phyloP scores from a whole-genome alignment of 2,888 invertebrate genomes.

The Oxycera nigricornis region DNA sequence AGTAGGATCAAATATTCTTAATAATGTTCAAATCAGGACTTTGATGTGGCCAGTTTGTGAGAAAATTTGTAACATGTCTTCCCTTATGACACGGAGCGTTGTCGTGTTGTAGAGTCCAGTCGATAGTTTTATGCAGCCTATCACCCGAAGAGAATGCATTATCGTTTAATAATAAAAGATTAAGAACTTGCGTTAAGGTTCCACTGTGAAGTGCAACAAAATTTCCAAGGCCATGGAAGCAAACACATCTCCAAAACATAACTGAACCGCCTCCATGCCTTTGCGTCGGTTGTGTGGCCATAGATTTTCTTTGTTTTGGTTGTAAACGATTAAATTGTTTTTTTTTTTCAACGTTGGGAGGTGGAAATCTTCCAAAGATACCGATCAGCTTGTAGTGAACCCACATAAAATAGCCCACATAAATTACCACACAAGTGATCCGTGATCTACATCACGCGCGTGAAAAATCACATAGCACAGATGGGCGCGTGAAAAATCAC shows the following conservation, averaged over 20 bases:
- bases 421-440: no score
- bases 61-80: neutral
- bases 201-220: neutral
- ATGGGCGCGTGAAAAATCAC: no score
- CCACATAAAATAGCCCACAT: no score
- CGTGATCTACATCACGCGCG: no score
- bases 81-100: constrained; percentile 11
- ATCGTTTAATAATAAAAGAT: neutral
- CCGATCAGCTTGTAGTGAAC: no score
- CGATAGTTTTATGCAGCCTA: neutral
- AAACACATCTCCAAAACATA: constrained; percentile 37
- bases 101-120: constrained; percentile 23
- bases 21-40: constrained; percentile 16
- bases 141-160: neutral
- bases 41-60: neutral
- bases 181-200: neutral
- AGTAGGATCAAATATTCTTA: constrained; percentile 1
- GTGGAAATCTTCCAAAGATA: no score
- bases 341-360: no score
- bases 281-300: neutral
- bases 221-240: constrained; percentile 2
- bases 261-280: constrained; percentile 39
- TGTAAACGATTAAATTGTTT: no score
- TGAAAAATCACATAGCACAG: no score
- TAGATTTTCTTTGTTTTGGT: neutral